Evolutionary conservation across 1,140 invertebrate genomes (phyloP).

Genomic region (Drosophila lini): DNA sequence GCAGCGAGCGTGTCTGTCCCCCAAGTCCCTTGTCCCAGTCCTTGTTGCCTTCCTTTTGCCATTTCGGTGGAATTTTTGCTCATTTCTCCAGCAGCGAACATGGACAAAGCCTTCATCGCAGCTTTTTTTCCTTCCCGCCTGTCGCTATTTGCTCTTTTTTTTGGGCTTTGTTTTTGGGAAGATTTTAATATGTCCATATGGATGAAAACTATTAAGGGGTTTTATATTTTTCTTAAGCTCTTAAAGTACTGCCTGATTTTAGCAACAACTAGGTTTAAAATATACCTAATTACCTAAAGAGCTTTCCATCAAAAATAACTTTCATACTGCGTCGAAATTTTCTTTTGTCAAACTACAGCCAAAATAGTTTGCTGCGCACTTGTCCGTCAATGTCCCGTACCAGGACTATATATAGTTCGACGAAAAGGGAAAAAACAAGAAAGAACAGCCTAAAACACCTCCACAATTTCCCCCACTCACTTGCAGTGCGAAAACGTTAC

Average conservation of each 20-base stretch:
- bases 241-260: not conserved
- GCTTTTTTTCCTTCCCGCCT: not conserved
- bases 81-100: slow-evolving; percentile 48
- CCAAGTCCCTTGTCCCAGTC: not conserved
- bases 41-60: slow-evolving; percentile 20
- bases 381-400: not conserved
- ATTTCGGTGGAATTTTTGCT: slow-evolving; percentile 46
- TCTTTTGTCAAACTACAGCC: not conserved
- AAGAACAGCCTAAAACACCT: slow-evolving; percentile 12
- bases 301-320: not conserved
- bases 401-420: slow-evolving; percentile 10
- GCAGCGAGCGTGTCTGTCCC: slow-evolving; percentile 5
- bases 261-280: not conserved
- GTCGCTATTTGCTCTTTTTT: slow-evolving; percentile 1
- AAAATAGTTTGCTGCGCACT: slow-evolving; percentile 16
- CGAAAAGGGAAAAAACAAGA: not conserved
- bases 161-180: slow-evolving; percentile 2
- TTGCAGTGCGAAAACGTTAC: slow-evolving; percentile 46
- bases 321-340: not conserved
- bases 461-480: slow-evolving; percentile 24
- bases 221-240: not conserved
- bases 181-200: slow-evolving; percentile 50
- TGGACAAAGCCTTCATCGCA: slow-evolving; percentile 39
- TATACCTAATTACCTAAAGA: not conserved
- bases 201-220: slow-evolving; percentile 29